Conservation (phyloP, 2,797 vertebrate species). For the Leptodactylus fallax region DNA sequence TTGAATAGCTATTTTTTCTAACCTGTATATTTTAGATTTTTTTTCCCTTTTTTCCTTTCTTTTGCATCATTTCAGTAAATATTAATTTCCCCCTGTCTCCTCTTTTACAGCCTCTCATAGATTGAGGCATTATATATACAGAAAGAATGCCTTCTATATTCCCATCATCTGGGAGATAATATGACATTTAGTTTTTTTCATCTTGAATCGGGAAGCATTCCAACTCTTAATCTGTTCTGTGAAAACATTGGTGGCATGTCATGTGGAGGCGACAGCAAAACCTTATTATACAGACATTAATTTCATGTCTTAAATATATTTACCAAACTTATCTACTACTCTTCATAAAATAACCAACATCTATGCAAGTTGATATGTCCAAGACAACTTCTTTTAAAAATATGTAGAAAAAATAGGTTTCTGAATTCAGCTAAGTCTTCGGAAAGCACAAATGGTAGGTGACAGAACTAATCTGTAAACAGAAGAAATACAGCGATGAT, state of each 20-base stretch:
- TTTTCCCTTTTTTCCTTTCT: no score
- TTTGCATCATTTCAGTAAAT: no score
- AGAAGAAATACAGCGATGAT: constrained; percentile 25
- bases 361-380: background rate
- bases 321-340: background rate
- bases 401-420: background rate
- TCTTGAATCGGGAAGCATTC: background rate
- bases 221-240: background rate
- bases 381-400: background rate
- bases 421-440: background rate
- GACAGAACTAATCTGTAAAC: constrained; percentile 34
- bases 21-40: no score
- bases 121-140: no score
- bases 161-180: no score
- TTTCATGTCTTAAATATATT: background rate
- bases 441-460: constrained; percentile 14
- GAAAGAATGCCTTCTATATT: no score
- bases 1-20: no score
- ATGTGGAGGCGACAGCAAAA: background rate
- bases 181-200: background rate
- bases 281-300: background rate
- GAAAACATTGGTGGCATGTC: background rate
- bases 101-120: no score
- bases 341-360: background rate
- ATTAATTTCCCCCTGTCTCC: no score